phyloP scores from a whole-genome alignment of 1,140 invertebrate species.

The Cardiocondyla obscurior region DNA sequence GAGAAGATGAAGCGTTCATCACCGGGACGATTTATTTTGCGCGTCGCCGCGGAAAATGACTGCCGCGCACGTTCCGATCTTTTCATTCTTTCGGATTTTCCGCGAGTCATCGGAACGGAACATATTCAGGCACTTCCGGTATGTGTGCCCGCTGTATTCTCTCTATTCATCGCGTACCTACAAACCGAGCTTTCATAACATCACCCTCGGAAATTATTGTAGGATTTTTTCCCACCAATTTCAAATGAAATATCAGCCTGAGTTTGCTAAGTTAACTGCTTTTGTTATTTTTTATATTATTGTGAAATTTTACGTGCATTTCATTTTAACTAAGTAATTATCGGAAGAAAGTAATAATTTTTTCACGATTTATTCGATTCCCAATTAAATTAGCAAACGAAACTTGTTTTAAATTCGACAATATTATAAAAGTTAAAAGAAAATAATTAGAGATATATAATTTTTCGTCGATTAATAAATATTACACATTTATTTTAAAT shows the following conservation, averaged over 20 bases:
- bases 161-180: constrained; percentile 2
- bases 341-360: background rate
- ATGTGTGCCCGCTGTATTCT: constrained; percentile 2
- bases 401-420: background rate
- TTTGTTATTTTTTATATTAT: background rate
- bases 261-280: background rate
- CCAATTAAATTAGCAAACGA: background rate
- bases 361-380: constrained; percentile 8
- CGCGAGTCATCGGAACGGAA: constrained; percentile 19
- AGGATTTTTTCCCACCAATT: constrained; percentile 6
- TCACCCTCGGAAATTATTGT: constrained; percentile 17
- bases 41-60: constrained; percentile 40
- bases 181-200: background rate
- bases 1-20: constrained; percentile 44
- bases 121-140: constrained; percentile 27
- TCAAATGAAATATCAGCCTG: background rate
- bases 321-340: background rate
- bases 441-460: background rate
- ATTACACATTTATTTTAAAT: background rate
- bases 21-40: constrained; percentile 47
- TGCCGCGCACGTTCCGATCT: constrained; percentile 22
- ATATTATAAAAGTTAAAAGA: background rate
- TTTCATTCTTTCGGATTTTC: constrained; percentile 32
- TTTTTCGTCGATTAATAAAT: background rate
- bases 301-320: background rate